Evolutionary conservation across 2,888 invertebrate species (phyloP).

Genomic region (Muscina levida): DNA sequence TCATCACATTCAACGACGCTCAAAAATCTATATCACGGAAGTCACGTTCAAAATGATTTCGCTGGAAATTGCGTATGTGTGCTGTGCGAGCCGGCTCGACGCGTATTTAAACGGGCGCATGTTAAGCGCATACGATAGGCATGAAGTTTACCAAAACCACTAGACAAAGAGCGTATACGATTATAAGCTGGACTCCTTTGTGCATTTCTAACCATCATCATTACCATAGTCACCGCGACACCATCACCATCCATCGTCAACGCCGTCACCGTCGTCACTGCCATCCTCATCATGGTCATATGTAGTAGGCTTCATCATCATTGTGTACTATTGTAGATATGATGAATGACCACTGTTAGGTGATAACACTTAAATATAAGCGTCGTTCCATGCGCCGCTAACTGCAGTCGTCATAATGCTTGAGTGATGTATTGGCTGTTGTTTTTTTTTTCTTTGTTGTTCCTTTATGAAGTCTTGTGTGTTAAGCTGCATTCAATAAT

Average conservation of each 20-base stretch:
- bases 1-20: too few species aligned
- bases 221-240: constrained; percentile 36
- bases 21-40: constrained; percentile 61
- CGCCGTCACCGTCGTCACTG: background rate
- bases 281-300: background rate
- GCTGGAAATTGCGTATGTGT: constrained; percentile 56
- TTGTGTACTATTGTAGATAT: constrained; percentile 34
- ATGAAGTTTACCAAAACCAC: background rate
- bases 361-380: constrained; percentile 54
- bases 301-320: too few species aligned
- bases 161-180: background rate
- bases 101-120: background rate
- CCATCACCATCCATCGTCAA: constrained; percentile 23
- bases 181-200: constrained; percentile 37
- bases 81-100: background rate
- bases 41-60: constrained; percentile 67
- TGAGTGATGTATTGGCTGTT: too few species aligned
- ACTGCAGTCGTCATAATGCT: constrained; percentile 29
- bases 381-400: constrained; percentile 5
- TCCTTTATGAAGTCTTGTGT: too few species aligned
- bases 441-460: background rate
- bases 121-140: constrained; percentile 7
- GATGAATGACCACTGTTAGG: constrained; percentile 61
- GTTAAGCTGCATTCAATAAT: too few species aligned
- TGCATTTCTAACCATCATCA: constrained; percentile 13